Percentiles rank a stretch among this genome's conserved stretches.
Conservation (phyloP, 2,888 invertebrate genomes). For the Troides helena region DNA sequence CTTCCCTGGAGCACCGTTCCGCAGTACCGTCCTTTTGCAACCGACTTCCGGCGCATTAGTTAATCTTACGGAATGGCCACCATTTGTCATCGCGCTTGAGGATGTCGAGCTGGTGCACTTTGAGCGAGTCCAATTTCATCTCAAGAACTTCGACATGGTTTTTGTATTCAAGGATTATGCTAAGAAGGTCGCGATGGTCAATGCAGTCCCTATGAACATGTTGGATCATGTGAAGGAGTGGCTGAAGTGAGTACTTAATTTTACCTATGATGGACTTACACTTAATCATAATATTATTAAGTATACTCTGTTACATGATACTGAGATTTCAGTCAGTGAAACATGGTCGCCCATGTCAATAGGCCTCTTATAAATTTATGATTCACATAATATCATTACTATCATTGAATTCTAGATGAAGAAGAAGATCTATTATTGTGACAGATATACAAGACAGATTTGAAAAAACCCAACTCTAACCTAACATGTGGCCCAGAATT, state of each 20-base stretch:
- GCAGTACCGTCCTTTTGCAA: conserved; percentile 96
- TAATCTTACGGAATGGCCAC: conserved; percentile 99
- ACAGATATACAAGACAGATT: too few species aligned
- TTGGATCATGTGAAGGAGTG: conserved; percentile 99
- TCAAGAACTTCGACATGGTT: conserved; percentile 99
- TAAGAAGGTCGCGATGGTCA: conserved; percentile 96
- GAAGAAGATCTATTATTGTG: too few species aligned
- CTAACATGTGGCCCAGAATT: too few species aligned
- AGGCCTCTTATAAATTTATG: too few species aligned
- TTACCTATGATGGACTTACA: background rate
- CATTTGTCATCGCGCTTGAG: conserved; percentile 98
- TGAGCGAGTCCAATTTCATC: conserved; percentile 98
- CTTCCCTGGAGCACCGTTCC: conserved; percentile 98
- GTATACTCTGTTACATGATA: too few species aligned
- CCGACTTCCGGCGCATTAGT: conserved; percentile 99
- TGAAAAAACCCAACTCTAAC: too few species aligned
- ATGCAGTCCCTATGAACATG: conserved; percentile 99
- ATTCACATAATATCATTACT: too few species aligned
- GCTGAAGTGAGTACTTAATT: conserved; percentile 89
- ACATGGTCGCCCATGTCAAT: too few species aligned
- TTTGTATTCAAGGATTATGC: conserved; percentile 99
- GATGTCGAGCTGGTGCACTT: conserved; percentile 99
- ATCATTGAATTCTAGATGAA: too few species aligned
- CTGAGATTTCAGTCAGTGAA: too few species aligned
- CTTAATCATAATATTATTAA: too few species aligned